Evolutionary conservation across 2,888 invertebrate species (phyloP), one percentile per base, ranked within the genome.

Genomic region (Lydus trimaculatus): DNA sequence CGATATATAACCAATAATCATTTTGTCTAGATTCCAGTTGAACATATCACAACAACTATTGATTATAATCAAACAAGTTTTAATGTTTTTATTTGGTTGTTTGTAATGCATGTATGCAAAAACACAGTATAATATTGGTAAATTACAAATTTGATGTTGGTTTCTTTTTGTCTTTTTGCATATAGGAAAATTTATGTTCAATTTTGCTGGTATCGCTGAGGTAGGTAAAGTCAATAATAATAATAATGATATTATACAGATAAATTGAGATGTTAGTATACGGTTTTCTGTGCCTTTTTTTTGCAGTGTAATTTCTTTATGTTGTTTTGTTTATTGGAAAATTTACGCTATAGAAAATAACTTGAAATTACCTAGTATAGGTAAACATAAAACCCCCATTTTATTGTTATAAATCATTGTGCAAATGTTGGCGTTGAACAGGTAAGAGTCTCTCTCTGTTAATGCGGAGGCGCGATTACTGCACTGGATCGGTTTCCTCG

Each of bases 1-100:
- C 77, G 73, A 79, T 79, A 80, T 79, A 79, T 78, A 84, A 80
- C 83, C 83, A 79, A 83, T 82, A 84, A 84, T 84, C 83, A 84
- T 82, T 82, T 82, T 81, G 83, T 83, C 82, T 77, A 77, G 79
- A 76, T 73, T 78, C 69, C 72, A 78, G 78, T 73, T 68, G 72
- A 59, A 71, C 81, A 74, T 66, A 60, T 67, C 48, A 20, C n/a
- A 48, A 20, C 9, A 48, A 48, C 20, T 48, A 48, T 48, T 48
- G 48, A 48, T 48, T 48, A 48, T 48, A 48, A 48, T 11, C 48
- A 20, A 20, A 9, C 9, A 2, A 20, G 48, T 48, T 20, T 48
- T 48, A 20, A 48, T 20, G 48, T 8, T 48, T 48, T 20, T 48
- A 48, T 25, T 60, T 72, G 78, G 73, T 28, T 74, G 66, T 68